Base-by-base conservation (phyloP, 2,888 invertebrate species). In the Agrochola macilenta region DNA sequence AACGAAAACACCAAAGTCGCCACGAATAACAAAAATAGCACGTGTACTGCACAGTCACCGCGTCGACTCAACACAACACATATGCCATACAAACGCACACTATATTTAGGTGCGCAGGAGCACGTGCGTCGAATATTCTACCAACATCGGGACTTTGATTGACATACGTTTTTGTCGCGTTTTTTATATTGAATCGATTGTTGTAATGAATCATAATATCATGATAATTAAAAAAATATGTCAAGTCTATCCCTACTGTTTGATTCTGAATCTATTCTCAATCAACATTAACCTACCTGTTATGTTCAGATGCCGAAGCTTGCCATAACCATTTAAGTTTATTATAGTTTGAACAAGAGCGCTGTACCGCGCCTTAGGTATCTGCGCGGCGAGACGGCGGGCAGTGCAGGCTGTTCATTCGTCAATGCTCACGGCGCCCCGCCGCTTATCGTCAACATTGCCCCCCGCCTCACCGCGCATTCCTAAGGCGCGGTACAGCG, bases 51-150 rank as follows among this genome's bases (percentile, higher is more conserved):
- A 26, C 76, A 69, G 82, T 79, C 87, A 83, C 86, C 83, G 54
- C 78, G 77, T n/a, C 79, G 74, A 65, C 70, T 74, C 74, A 66
- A 69, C 76, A 75, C 87, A 87, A 86, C 86, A 83, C 87, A 88
- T 84, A 79, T 85, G 87, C 78, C 49, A 63, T 76, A 83, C 81
- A 63, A 26, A 74, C 69, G 74, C 70, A 74, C 46, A 73, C 87
- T 90, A 89, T 87, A 89, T 89, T 87, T 90, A 89, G 89, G 68
- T 68, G 73, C 63, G 71, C 70, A 5, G 8, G 76, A 61, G 81
- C 87, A 87, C 81, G 84, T 84, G 86, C 74, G 68, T 5, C 8
- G 85, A 78, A 76, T 85, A 57, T 58, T 39, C 30, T 46, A 68
- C 52, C 17, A 58, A 26, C 63, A 60, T 64, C 43, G 35, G 46